Conservation (phyloP, 2,797 vertebrate species). For the Aeoliscus strigatus region DNA sequence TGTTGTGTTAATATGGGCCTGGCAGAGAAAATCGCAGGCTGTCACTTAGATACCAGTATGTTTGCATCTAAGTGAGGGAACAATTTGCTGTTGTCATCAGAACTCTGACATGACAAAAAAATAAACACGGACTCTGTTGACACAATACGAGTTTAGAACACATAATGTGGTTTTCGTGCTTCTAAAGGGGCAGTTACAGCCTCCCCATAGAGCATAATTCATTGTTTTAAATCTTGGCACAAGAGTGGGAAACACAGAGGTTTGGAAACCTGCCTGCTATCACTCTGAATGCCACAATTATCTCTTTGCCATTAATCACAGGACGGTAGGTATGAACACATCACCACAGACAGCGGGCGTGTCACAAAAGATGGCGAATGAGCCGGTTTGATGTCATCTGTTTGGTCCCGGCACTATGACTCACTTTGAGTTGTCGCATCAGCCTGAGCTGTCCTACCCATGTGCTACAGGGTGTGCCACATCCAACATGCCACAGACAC, state of each 20-base stretch:
- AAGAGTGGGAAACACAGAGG: too few relatives aligned
- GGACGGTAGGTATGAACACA: too few relatives aligned
- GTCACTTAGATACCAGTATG: conserved; percentile 22
- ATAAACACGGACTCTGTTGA: conserved; percentile 60
- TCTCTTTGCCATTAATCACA: too few relatives aligned
- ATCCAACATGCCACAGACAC: conserved; percentile 50
- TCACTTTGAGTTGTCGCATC: conserved; percentile 42
- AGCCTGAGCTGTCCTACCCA: conserved; percentile 37
- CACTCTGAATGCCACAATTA: too few relatives aligned
- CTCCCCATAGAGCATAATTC: too few relatives aligned
- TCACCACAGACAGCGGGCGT: conserved; percentile 23
- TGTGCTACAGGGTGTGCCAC: conserved; percentile 65
- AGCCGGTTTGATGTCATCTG: conserved; percentile 35
- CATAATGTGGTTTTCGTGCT: too few relatives aligned
- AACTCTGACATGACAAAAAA: conserved; percentile 16
- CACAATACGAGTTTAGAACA: conserved; percentile 40
- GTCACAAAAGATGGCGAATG: conserved; percentile 16
- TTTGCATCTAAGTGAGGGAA: too few relatives aligned
- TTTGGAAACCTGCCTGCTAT: too few relatives aligned
- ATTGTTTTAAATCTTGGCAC: too few relatives aligned
- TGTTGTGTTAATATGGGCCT: conserved; percentile 19
- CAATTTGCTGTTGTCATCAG: conserved; percentile 12
- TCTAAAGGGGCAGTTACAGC: too few relatives aligned
- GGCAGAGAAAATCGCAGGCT: conserved; percentile 19
- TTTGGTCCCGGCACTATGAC: conserved; percentile 37